Percentiles rank a stretch among this genome's conserved stretches.
Conservation (phyloP, 2,888 invertebrate species). For the Tyria jacobaeae region DNA sequence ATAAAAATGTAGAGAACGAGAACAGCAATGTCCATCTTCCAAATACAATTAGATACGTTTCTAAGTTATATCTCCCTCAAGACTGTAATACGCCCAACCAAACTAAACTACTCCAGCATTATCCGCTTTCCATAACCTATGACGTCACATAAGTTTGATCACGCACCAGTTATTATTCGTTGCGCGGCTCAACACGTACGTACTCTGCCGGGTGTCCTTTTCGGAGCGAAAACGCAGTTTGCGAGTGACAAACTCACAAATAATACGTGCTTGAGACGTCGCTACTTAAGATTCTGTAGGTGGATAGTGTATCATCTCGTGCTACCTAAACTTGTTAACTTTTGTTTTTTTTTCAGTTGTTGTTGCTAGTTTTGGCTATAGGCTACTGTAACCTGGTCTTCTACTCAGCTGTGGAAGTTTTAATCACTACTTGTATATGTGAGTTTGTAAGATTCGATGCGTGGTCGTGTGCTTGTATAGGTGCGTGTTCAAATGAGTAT, state of each 20-base stretch:
- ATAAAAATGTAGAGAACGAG: too few species aligned
- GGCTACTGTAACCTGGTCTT: not conserved
- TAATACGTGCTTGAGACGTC: conserved; percentile 55
- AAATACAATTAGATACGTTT: not conserved
- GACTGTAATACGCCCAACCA: conserved; percentile 2
- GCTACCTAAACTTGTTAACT: conserved; percentile 54
- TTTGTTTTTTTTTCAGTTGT: too few species aligned
- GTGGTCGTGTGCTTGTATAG: too few species aligned
- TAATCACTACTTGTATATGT: not conserved
- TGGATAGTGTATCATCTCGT: conserved; percentile 54
- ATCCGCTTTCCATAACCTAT: conserved; percentile 10
- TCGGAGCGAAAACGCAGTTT: conserved; percentile 53
- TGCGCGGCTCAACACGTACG: conserved; percentile 51
- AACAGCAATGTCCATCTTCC: not conserved
- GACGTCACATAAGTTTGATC: conserved; percentile 31
- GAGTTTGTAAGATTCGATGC: not conserved
- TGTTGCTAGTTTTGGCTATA: conserved; percentile 23
- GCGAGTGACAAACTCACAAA: conserved; percentile 56
- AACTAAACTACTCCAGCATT: conserved; percentile 8
- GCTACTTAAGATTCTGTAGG: conserved; percentile 54
- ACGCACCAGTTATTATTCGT: conserved; percentile 45
- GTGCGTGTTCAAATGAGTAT: too few species aligned
- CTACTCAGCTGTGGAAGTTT: not conserved
- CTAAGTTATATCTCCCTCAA: not conserved
- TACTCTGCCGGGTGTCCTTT: conserved; percentile 57